Evolutionary conservation across 2,888 invertebrate species (phyloP).

Genomic region (Leptinotarsa peninsularis): DNA sequence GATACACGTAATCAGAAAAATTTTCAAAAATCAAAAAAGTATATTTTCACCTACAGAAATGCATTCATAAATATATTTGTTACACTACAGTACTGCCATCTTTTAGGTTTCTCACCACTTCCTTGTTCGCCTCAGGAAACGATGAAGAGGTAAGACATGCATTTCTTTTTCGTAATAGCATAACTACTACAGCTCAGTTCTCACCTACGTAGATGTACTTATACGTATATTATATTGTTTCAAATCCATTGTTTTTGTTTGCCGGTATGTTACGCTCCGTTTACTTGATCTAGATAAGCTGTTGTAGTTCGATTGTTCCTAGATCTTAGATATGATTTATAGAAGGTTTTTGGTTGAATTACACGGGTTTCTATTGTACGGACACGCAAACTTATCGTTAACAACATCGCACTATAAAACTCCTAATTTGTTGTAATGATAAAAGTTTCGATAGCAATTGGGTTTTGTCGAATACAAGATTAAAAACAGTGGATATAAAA

Average conservation of each 20-base stretch:
- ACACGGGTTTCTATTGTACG: conserved; percentile 32
- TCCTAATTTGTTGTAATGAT: conserved; percentile 2
- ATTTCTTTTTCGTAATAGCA: background rate
- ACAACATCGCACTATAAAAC: conserved; percentile 28
- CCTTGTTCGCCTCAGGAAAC: no score
- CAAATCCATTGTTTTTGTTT: conserved; percentile 5
- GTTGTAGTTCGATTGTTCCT: conserved; percentile 29
- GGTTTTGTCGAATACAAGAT: background rate
- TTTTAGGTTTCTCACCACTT: no score
- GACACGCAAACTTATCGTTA: conserved; percentile 41
- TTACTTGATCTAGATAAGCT: conserved; percentile 31
- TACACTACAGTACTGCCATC: no score
- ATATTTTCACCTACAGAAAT: no score
- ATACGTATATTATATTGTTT: conserved; percentile 3
- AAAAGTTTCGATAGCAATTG: background rate
- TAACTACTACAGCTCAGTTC: background rate
- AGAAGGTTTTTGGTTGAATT: conserved; percentile 40
- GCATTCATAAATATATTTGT: no score
- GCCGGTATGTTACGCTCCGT: conserved; percentile 27
- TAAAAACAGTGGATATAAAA: background rate
- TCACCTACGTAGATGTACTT: conserved; percentile 5
- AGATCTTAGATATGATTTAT: conserved; percentile 41
- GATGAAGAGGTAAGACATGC: background rate
- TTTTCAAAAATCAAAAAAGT: no score
- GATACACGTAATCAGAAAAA: no score